Conservation (phyloP, 2,888 invertebrate genomes). For the Drosophila niveifrons region DNA sequence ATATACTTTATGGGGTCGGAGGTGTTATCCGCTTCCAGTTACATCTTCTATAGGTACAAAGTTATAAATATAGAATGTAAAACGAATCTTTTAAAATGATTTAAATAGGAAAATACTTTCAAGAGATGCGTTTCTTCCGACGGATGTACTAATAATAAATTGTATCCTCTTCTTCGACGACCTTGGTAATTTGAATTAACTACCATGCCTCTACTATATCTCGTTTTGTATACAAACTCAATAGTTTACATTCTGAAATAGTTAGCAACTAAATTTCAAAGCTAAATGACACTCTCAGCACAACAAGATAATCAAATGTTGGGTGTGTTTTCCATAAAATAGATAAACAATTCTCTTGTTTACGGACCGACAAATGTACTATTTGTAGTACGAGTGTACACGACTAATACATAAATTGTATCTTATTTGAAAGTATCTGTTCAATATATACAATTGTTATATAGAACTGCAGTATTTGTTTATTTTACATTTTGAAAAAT, state of each 20-base stretch:
- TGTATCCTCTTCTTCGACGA: not conserved
- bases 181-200: not conserved
- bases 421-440: not conserved
- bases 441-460: constrained; percentile 2
- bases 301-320: constrained; percentile 23
- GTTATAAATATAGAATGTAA: not conserved
- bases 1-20: too few relatives aligned
- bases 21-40: too few relatives aligned
- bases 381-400: constrained; percentile 5
- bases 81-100: not conserved
- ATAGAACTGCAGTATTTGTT: constrained; percentile 6
- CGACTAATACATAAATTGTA: constrained; percentile 7
- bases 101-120: not conserved
- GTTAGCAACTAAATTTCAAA: constrained; percentile 12
- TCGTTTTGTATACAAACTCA: constrained; percentile 1
- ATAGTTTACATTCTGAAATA: not conserved
- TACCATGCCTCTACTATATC: not conserved
- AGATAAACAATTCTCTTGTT: constrained; percentile 22
- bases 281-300: constrained; percentile 20
- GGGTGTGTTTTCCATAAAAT: constrained; percentile 15
- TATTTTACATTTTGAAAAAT: constrained; percentile 13
- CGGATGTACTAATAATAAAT: not conserved
- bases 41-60: too few relatives aligned
- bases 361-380: constrained; percentile 11
- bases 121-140: not conserved